These are phyloP conservation scores for Xenopus tropicalis DNA, from an alignment of 2,113 vertebrate genomes.

Conservation along the genomic window DNA sequence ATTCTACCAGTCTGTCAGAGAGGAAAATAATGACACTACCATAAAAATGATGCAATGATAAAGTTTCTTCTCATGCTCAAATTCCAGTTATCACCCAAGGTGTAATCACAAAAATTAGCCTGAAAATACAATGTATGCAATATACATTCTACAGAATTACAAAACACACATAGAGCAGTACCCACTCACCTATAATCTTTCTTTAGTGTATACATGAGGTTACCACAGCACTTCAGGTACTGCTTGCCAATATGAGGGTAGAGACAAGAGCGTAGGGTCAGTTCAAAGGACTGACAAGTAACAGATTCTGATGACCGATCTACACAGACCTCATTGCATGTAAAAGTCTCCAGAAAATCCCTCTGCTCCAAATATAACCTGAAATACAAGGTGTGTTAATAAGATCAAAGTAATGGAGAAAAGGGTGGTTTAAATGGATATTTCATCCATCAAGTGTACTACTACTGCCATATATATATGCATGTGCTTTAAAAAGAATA, in stretches of 20 bases:
- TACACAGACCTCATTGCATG: constrained; percentile 79
- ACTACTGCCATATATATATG: too few species aligned
- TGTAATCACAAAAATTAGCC: too few species aligned
- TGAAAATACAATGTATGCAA: too few species aligned
- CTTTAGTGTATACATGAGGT: constrained; percentile 92
- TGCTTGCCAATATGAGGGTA: constrained; percentile 91
- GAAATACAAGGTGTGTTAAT: too few species aligned
- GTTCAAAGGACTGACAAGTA: constrained; percentile 93
- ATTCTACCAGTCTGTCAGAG: constrained; percentile 79
- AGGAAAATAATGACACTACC: constrained; percentile 38
- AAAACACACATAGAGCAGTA: neutral
- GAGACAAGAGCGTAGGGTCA: constrained; percentile 90
- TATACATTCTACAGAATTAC: neutral
- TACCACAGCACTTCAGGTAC: constrained; percentile 94
- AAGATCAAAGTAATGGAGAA: too few species aligned
- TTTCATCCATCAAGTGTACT: too few species aligned
- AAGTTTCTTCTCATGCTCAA: too few species aligned
- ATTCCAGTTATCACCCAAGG: too few species aligned
- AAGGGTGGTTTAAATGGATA: too few species aligned
- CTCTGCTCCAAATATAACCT: constrained; percentile 79
- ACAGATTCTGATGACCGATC: constrained; percentile 93
- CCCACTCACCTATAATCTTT: constrained; percentile 84
- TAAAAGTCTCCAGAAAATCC: constrained; percentile 89
- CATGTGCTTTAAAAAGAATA: too few species aligned
- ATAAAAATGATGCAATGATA: neutral